Conservation (phyloP, 64 coral and sea anemone genomes). For the Anthopleura sola region DNA sequence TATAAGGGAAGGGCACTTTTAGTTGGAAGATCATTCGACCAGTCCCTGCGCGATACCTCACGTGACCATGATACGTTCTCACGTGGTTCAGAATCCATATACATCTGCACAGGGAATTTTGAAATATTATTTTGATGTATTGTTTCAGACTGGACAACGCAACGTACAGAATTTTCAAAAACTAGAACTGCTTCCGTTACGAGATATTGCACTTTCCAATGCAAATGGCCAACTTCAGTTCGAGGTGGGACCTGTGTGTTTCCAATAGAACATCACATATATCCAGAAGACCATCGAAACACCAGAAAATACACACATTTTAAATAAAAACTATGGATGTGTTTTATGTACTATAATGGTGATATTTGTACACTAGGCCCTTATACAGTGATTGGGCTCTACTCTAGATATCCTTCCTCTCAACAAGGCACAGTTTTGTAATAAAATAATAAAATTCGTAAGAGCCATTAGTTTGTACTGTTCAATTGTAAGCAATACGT, state of each 20-base stretch:
- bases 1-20: no score
- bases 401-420: neutral
- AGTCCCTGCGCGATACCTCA: no score
- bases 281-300: neutral
- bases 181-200: conserved; percentile 49
- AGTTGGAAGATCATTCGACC: no score
- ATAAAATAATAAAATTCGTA: neutral
- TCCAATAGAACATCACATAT: conserved; percentile 20
- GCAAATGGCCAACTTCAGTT: conserved; percentile 37
- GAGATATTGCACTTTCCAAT: conserved; percentile 38
- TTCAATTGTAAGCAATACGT: conserved; percentile 23
- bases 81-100: no score
- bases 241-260: conserved; percentile 53
- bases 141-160: conserved; percentile 37
- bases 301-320: conserved; percentile 1
- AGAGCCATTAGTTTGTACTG: conserved; percentile 16
- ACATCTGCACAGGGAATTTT: no score
- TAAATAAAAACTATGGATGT: neutral
- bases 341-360: conserved; percentile 11
- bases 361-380: neutral
- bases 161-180: conserved; percentile 36
- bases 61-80: no score
- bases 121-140: neutral
- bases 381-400: neutral
- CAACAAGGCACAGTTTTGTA: neutral